Evolutionary conservation across 2,797 vertebrate genomes (phyloP).

Genomic region (Sternotherus odoratus): DNA sequence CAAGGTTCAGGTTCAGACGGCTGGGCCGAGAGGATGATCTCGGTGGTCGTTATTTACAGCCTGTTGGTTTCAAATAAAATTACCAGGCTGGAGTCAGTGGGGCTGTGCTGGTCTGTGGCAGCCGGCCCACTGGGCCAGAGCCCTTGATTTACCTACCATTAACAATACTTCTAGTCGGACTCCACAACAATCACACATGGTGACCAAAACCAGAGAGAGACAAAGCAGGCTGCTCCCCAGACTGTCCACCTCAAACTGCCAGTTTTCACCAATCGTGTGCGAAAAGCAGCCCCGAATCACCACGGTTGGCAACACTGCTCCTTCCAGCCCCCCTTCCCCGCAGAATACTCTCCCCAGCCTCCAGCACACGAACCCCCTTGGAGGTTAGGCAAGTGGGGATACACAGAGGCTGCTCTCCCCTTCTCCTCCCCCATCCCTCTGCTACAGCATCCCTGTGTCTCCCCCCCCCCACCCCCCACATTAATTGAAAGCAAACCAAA

Average conservation of each 20-base stretch:
- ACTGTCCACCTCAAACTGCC: not conserved
- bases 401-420: not conserved
- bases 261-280: not conserved
- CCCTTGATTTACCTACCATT: not conserved
- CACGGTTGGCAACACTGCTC: too few relatives aligned
- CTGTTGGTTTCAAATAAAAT: not conserved
- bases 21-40: not conserved
- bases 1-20: not conserved
- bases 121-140: not conserved
- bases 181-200: not conserved
- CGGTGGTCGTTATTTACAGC: not conserved
- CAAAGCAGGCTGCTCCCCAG: not conserved
- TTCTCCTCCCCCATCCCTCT: too few relatives aligned
- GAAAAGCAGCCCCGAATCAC: not conserved
- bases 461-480: too few relatives aligned
- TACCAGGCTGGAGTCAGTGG: not conserved
- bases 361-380: not conserved
- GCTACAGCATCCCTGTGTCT: not conserved
- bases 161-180: not conserved
- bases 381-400: not conserved
- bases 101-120: not conserved
- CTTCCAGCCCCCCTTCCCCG: too few relatives aligned
- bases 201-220: not conserved
- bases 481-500: not conserved
- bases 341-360: not conserved